Evolutionary conservation across 2,113 vertebrate species (phyloP), one percentile per base, ranked within the genome.

Genomic region (Oryzias celebensis): DNA sequence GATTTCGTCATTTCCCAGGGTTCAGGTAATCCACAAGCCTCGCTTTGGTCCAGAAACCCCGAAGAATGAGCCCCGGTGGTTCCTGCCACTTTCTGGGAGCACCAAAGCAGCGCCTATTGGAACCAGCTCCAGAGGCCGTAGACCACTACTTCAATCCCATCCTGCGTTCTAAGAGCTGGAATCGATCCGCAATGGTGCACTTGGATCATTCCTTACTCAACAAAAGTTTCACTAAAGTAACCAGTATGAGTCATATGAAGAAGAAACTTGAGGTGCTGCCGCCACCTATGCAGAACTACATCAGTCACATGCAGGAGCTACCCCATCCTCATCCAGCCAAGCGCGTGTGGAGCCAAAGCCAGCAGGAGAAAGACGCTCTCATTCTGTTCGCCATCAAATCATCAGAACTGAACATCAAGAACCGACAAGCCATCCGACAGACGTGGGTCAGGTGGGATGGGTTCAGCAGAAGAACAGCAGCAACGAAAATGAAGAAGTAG

Each of bases 321-420:
- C 63, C 81, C 82, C 0, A 22, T 83, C 16, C 23, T 91, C 24
- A 43, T 82, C 5, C 81, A 87, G 45, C 86, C 90, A 42, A 17
- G 67, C 0, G 17, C 58, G 0, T 93, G 90, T 79, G 66, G 78
- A n/a, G 31, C 62, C 2, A 71, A 68, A 26, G 45, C 45, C 8
- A 48, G n/a, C 12, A 71, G 2, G 52, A 81, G 46, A 42, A 4
- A 4, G 26, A 0, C 78, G n/a, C 85, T 4, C 58, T 84, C 23
- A 68, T 94, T 54, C 84, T 94, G 2, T 57, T 93, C 16, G 92
- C 89, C 57, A 89, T 93, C 62, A 94, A 92, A 69, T 77, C 90
- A 14, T 79, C 68, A 24, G 65, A 22, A 14, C 7, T 18, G 5
- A 89, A 91, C 75, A 83, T 90, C 22, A 58, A 59, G 58, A 89